Evolutionary conservation across 2,888 invertebrate genomes (phyloP).

Genomic region (Cremastinae sp.): DNA sequence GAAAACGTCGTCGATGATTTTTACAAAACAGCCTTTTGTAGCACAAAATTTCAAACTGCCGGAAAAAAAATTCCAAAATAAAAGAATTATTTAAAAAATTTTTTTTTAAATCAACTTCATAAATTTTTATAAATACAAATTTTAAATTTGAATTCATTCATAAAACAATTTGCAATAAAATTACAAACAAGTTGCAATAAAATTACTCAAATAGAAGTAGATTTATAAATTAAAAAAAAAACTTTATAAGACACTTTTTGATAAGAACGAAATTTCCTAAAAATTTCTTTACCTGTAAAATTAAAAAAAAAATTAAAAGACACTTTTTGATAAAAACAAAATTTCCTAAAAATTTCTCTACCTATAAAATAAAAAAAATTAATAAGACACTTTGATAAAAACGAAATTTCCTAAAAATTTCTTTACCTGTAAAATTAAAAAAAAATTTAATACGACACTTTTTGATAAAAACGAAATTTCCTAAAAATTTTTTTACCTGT

Average conservation of each 20-base stretch:
- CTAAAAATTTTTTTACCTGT: too few relatives aligned
- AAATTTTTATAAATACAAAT: too few relatives aligned
- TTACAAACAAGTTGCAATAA: too few relatives aligned
- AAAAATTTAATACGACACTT: not conserved
- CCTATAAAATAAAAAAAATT: conserved; percentile 7
- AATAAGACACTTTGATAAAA: not conserved
- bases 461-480: not conserved
- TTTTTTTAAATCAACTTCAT: too few relatives aligned
- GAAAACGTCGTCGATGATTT: conserved; percentile 5
- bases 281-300: too few relatives aligned
- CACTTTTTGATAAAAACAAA: too few relatives aligned
- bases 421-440: too few relatives aligned
- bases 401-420: not conserved
- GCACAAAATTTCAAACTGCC: not conserved
- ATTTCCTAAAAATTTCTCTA: too few relatives aligned
- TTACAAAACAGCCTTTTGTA: conserved; percentile 10
- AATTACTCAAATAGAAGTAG: too few relatives aligned
- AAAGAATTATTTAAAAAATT: not conserved
- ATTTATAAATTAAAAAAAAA: conserved; percentile 10
- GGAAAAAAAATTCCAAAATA: not conserved
- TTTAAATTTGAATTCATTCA: too few relatives aligned
- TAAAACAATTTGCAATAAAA: too few relatives aligned
- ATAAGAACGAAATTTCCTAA: not conserved
- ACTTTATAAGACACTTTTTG: not conserved
- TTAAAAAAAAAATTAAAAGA: too few relatives aligned